These are phyloP conservation scores for Chlorodrepanis virens DNA, from an alignment of 2,113 vertebrate genomes.

Conservation along the genomic window DNA sequence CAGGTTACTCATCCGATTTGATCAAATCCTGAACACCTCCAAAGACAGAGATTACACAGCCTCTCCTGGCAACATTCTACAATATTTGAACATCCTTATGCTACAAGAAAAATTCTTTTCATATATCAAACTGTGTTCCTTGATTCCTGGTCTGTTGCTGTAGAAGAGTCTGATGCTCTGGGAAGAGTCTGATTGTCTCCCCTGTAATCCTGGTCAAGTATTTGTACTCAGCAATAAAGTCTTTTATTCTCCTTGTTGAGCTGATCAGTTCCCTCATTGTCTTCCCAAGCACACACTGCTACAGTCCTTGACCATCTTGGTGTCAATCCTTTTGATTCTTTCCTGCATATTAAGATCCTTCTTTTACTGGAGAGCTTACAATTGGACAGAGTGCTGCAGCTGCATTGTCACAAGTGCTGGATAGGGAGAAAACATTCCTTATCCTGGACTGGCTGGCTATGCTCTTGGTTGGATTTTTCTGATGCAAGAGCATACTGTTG, in stretches of 20 bases:
- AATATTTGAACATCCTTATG: not conserved
- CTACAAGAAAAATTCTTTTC: not conserved
- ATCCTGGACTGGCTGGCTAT: not conserved
- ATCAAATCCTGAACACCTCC: not conserved
- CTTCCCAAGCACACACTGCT: not conserved
- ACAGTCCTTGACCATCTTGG: not conserved
- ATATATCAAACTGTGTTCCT: not conserved
- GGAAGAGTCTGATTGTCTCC: not conserved
- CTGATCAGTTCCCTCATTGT: not conserved
- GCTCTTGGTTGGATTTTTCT: not conserved
- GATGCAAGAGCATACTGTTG: not conserved
- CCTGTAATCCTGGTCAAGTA: not conserved
- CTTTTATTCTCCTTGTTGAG: not conserved
- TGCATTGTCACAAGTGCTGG: accelerated
- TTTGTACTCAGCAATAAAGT: not conserved
- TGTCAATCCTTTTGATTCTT: not conserved
- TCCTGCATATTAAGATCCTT: not conserved
- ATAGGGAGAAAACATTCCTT: not conserved
- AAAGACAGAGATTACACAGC: not conserved
- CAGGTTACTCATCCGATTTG: not conserved
- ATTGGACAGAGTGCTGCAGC: not conserved
- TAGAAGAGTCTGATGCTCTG: not conserved
- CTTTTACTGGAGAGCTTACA: not conserved
- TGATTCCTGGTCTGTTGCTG: not conserved
- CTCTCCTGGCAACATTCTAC: not conserved